Base-by-base conservation (phyloP, 2,113 vertebrate genomes). In the Paramisgurnus dabryanus region DNA sequence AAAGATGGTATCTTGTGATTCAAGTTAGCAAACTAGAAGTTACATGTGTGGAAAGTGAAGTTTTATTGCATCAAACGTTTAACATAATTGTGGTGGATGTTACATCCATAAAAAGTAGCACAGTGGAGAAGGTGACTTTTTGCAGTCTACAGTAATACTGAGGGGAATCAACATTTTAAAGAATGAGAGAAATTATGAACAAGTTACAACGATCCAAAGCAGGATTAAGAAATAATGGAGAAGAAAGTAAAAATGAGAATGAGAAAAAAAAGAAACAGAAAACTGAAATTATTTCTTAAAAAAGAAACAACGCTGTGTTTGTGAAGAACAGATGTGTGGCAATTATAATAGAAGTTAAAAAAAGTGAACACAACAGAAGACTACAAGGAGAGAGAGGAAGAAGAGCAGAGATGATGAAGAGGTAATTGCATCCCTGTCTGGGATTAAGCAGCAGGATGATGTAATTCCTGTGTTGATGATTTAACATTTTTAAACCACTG, bases 321-420 rank as follows among this genome's bases (percentile, higher is more conserved):
- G 40, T 45, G 55, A 58, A 43, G 41, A 73, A 45, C 55, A 73
- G 55, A 45, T 73, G 55, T 73, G 70, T 60, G 40, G 55, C 17
- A 57, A 73, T 27, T 45, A 55, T 73, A 18, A 60, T 60, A 41
- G 55, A 43, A n/a, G 13, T 22, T 60, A n/a, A 55, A 67, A 27
- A 67, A 66, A 67, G 75, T 49, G 47, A 55, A 57, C 27, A 78
- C 18, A 68, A 43, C 65, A 67, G 64, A 73, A 65, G 39, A 78
- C 82, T 84, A 57, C 80, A 70, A 85, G 79, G 58, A n/a, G 60
- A 43, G 50, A 60, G 82, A 65, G 27, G 47, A 40, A 61, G 15
- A 61, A 22, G 68, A 18, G 68, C 17, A 70, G 55, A 41, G 34
- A 17, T 55, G 81, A 82, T 18, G 7, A 6, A 79, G 60, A 41